Evolutionary conservation across 2,888 invertebrate genomes (phyloP), one percentile per base, ranked within the genome.

Genomic region (Lithophane leautieri): DNA sequence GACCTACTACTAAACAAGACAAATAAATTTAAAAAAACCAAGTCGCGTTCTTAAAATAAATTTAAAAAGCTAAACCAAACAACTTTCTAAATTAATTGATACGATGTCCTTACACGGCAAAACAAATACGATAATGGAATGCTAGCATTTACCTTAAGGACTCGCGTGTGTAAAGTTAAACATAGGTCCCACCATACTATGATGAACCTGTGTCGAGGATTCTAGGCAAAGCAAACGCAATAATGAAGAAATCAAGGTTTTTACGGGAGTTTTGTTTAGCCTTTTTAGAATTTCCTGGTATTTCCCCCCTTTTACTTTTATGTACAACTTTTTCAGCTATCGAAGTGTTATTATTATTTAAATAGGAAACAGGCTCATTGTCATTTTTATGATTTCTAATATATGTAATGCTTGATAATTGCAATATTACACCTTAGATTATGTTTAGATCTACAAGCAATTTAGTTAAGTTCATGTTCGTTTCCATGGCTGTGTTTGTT

Each of bases 71-170:
- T 61, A 69, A 54, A 56, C 14, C 34, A 70, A 76, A 76, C 54
- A 47, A 61, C 70, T 67, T 82, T 66, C 76, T 69, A 70, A 70
- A 70, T 58, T 58, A 63, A 76, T 67, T 63, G 28, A 82, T 56
- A 25, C 56, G 16, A 44, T 69, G 19, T 70, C 50, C 70, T 67
- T 44, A 61, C 7, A 54, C 44, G 40, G 14, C 44, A 70, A 50
- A 50, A 77, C 19, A 50, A 50, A 56, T 47, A 50, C 16, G 1
- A 34, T 25, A 25, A n/a, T 52, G 25, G 22, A 79, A 61, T 68
- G 40, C 8, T 42, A 40, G 25, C 25, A 67, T 66, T 44, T 78
- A 62, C 42, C 22, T n/a, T 8, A n/a, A 69, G 19, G 40, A 47
- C 16, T 28, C 14, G 25, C 16, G 9, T 28, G 54, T 73, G 16